Conservation (phyloP, 2,797 vertebrate genomes). For the Momotus momota region DNA sequence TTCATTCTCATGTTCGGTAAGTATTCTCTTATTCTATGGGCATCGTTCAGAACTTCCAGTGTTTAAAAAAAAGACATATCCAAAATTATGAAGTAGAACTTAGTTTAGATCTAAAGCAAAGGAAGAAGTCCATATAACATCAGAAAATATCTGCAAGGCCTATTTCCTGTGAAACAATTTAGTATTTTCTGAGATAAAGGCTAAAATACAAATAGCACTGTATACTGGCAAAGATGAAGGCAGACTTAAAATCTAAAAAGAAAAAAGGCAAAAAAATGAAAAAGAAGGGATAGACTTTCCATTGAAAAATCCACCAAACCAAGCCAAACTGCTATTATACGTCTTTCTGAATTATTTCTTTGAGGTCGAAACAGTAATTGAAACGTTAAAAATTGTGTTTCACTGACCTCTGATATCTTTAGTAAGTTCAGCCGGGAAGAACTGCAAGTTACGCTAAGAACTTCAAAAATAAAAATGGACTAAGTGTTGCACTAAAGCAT, state of each 20-base stretch:
- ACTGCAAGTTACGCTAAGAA: background rate
- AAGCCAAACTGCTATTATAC: background rate
- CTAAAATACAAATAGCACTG: background rate
- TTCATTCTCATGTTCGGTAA: background rate
- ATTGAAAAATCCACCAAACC: background rate
- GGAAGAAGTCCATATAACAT: background rate
- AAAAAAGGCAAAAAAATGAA: background rate
- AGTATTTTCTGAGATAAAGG: background rate
- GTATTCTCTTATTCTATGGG: background rate
- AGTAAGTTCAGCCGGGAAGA: background rate
- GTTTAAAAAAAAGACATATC: background rate
- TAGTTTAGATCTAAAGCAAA: background rate
- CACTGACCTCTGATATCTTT: background rate
- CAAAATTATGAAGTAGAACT: background rate
- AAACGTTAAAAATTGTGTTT: background rate
- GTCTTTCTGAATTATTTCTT: background rate
- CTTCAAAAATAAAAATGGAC: background rate
- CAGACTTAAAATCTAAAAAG: background rate
- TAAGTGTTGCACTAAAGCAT: background rate
- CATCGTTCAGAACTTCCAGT: background rate
- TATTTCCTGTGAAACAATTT: background rate
- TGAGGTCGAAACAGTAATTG: background rate
- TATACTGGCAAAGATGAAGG: background rate
- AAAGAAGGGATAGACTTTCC: background rate
- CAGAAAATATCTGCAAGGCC: background rate